These are phyloP conservation scores for Falcaria lacertinaria DNA, from an alignment of 2,888 invertebrate species.

Conservation along the genomic window DNA sequence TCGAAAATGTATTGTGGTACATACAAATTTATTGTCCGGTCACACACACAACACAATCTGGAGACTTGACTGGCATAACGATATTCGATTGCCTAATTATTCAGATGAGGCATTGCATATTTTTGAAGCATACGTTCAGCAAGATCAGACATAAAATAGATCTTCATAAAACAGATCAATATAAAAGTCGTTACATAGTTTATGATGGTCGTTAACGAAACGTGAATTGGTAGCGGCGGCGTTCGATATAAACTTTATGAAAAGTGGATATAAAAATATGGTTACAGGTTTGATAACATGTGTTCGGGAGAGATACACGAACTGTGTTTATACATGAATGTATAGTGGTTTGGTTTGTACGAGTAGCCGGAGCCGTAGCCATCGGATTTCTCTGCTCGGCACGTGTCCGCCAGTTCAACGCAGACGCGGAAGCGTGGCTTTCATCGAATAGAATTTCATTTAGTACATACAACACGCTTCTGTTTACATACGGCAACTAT, in stretches of 20 bases:
- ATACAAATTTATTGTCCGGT: too few relatives aligned
- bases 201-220: constrained; percentile 16
- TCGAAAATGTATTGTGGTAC: too few relatives aligned
- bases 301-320: constrained; percentile 12
- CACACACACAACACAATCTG: too few relatives aligned
- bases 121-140: not conserved
- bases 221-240: constrained; percentile 9
- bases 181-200: constrained; percentile 9
- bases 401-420: constrained; percentile 38
- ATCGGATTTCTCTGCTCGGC: constrained; percentile 50
- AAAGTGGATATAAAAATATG: constrained; percentile 26
- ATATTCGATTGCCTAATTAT: too few relatives aligned
- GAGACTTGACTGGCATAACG: too few relatives aligned
- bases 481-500: constrained; percentile 61
- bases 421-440: constrained; percentile 54
- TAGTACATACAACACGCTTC: constrained; percentile 43
- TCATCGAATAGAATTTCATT: constrained; percentile 60
- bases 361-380: constrained; percentile 22
- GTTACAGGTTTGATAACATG: constrained; percentile 22
- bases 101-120: too few relatives aligned
- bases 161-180: constrained; percentile 1
- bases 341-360: constrained; percentile 28
- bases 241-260: constrained; percentile 10
- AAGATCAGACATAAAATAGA: not conserved
- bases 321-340: not conserved